Evolutionary conservation across 2,888 invertebrate genomes (phyloP).

Genomic region (Ernsta delagoae): DNA sequence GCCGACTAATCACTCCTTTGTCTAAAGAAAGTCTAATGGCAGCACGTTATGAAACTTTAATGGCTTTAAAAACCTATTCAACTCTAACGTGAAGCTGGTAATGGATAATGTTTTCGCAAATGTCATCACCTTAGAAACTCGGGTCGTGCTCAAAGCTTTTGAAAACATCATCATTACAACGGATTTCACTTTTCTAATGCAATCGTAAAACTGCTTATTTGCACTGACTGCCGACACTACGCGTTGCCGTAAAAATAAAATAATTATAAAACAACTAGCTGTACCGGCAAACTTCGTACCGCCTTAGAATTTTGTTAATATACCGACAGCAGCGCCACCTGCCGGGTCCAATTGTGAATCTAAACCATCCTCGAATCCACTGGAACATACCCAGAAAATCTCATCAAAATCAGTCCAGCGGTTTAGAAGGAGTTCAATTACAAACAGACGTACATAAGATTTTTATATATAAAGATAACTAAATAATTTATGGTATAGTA

Average conservation of each 20-base stretch:
- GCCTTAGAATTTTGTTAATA: too few relatives aligned
- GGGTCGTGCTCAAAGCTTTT: slow-evolving; percentile 16
- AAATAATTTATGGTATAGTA: too few relatives aligned
- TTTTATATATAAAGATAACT: too few relatives aligned
- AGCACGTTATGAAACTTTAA: neutral
- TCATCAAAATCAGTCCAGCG: too few relatives aligned
- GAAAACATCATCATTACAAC: slow-evolving; percentile 18
- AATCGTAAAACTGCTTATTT: slow-evolving; percentile 10
- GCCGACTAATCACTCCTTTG: neutral
- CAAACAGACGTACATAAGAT: too few relatives aligned
- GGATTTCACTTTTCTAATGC: slow-evolving; percentile 32
- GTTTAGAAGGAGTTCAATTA: too few relatives aligned
- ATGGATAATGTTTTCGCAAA: slow-evolving; percentile 19
- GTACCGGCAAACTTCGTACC: too few relatives aligned
- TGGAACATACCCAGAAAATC: too few relatives aligned
- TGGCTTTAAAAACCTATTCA: neutral
- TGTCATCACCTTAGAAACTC: slow-evolving; percentile 31
- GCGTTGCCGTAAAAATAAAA: neutral
- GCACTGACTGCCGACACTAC: slow-evolving; percentile 4
- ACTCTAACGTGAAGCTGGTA: neutral
- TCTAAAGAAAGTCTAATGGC: neutral
- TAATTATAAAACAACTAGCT: too few relatives aligned
- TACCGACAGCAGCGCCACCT: too few relatives aligned
- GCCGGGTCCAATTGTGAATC: too few relatives aligned
- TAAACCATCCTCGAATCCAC: too few relatives aligned